These are phyloP conservation scores for Parauchenoglanis ngamensis DNA, from an alignment of 2,797 vertebrate species.

Conservation along the genomic window DNA sequence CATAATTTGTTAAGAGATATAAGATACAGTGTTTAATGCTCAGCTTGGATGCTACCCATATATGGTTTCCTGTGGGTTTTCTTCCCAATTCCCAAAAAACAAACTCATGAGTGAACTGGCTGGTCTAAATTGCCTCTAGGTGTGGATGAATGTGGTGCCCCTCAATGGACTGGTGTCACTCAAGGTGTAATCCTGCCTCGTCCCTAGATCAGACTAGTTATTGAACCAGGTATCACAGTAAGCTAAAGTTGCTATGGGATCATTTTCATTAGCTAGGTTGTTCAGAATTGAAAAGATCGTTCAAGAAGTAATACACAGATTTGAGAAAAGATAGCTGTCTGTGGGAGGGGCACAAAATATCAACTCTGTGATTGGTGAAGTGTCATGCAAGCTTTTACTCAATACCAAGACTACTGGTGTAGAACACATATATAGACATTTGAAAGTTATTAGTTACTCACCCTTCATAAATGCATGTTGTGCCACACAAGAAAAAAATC, in stretches of 20 bases:
- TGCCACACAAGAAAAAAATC: neutral
- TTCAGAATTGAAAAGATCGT: neutral
- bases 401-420: neutral
- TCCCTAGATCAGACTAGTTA: too few species aligned
- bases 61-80: neutral
- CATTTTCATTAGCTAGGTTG: neutral
- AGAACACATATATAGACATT: neutral
- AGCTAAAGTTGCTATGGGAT: neutral
- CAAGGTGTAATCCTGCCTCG: too few species aligned
- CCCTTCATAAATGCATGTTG: neutral
- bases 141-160: too few species aligned
- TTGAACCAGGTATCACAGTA: too few species aligned
- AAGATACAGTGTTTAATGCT: neutral
- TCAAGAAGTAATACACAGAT: neutral
- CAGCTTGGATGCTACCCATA: neutral
- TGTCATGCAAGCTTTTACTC: neutral
- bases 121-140: too few species aligned
- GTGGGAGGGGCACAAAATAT: neutral
- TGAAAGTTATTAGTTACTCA: neutral
- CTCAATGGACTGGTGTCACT: too few species aligned
- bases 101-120: too few species aligned
- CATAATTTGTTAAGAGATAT: neutral
- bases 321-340: neutral
- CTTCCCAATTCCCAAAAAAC: too few species aligned
- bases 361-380: neutral